phyloP scores from a whole-genome alignment of 1,140 invertebrate species.

The Scaptomyza hsui region DNA sequence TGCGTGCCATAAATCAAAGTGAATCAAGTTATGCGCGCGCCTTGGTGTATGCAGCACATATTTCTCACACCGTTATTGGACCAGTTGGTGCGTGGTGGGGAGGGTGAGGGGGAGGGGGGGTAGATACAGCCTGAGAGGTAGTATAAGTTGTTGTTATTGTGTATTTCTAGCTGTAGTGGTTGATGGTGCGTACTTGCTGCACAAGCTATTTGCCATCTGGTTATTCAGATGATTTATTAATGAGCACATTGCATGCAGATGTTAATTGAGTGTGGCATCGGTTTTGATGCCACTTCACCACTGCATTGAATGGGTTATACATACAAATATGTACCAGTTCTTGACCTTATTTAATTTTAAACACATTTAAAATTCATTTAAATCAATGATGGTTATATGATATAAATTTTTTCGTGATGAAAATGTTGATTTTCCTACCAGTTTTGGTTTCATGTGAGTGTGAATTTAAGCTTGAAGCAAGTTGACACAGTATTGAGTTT shows the following conservation, averaged over 20 bases:
- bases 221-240: constrained; percentile 59
- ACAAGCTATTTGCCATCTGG: not conserved
- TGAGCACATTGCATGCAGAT: constrained; percentile 66
- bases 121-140: not conserved
- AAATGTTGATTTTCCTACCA: no score
- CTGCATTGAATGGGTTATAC: not conserved
- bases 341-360: no score
- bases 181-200: not conserved
- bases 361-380: no score
- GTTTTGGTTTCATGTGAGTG: no score
- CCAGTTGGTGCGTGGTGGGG: not conserved
- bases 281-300: constrained; percentile 4
- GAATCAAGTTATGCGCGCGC: constrained; percentile 74
- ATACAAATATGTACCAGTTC: no score
- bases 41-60: constrained; percentile 58
- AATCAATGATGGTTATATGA: no score
- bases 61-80: constrained; percentile 29
- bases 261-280: constrained; percentile 47
- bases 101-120: not conserved
- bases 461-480: no score
- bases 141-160: constrained; percentile 1
- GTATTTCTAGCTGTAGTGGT: no score
- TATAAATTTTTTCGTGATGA: no score
- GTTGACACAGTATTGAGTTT: not conserved
- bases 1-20: constrained; percentile 76